Conservation (phyloP, 2,888 invertebrate species). For the Phorcus lineatus region DNA sequence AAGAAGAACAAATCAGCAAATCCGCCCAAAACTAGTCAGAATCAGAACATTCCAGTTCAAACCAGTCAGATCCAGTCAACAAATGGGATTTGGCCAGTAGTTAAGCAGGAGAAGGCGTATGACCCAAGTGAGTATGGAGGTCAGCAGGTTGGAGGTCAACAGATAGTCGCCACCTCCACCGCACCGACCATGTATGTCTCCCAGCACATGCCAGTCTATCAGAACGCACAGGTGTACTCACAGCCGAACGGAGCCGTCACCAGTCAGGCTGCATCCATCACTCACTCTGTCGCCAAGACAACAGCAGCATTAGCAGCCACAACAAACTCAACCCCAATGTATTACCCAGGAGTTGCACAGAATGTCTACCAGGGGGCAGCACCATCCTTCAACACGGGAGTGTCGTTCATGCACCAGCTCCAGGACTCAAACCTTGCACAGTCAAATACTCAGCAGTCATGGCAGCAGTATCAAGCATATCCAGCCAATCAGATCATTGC, state of each 20-base stretch:
- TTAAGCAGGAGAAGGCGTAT: conserved; percentile 9
- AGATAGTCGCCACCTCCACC: not conserved
- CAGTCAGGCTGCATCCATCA: not conserved
- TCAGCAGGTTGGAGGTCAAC: not conserved
- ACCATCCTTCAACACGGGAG: not conserved
- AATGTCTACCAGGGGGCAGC: not conserved
- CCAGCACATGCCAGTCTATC: not conserved
- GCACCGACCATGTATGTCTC: not conserved
- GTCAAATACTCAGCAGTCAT: not conserved
- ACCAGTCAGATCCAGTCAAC: not conserved
- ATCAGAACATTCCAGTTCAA: not conserved
- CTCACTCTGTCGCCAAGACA: not conserved
- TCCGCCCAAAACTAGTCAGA: not conserved
- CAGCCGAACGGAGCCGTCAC: not conserved
- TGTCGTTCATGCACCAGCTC: not conserved
- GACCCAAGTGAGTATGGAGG: conserved; percentile 9
- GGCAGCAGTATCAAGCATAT: not conserved
- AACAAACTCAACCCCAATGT: not conserved
- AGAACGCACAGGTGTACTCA: not conserved
- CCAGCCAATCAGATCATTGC: not conserved
- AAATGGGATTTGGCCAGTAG: not conserved
- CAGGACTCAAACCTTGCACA: not conserved
- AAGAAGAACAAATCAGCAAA: not conserved
- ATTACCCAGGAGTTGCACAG: not conserved
- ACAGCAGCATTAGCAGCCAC: not conserved